These are phyloP conservation scores for Progne subis DNA, from an alignment of 2,113 vertebrate genomes.

Conservation along the genomic window DNA sequence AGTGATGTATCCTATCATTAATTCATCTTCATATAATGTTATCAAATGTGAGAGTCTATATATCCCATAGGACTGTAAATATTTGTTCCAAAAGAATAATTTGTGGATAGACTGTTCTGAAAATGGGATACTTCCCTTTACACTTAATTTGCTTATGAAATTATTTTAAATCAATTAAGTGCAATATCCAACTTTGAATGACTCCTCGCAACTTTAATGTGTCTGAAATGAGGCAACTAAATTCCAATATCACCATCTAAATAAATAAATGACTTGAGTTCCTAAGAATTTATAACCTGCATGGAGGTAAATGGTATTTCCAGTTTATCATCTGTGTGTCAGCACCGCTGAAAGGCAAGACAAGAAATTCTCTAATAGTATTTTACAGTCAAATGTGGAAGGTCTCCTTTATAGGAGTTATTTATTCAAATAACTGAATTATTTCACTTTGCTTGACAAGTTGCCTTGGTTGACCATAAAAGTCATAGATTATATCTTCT, in stretches of 20 bases:
- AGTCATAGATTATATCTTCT: neutral
- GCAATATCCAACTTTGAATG: neutral
- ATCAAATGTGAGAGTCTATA: neutral
- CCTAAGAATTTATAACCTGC: neutral
- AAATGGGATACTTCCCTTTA: neutral
- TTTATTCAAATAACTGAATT: conserved; percentile 29
- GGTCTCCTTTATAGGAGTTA: neutral
- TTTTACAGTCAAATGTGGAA: neutral
- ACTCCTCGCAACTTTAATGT: neutral
- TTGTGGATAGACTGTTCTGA: neutral
- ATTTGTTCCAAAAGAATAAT: neutral
- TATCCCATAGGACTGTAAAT: neutral
- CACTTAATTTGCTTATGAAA: neutral
- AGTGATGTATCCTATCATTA: neutral
- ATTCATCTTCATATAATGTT: neutral
- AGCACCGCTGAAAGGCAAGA: neutral
- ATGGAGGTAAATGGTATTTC: neutral
- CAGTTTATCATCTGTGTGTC: neutral
- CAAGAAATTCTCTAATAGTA: neutral
- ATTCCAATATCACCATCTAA: neutral
- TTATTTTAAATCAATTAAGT: neutral
- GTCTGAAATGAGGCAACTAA: neutral
- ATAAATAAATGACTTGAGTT: neutral
- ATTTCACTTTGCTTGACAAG: conserved; percentile 13
- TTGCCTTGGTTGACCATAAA: neutral